Percentiles rank a stretch among this genome's conserved stretches.
Evolutionary conservation across 1,140 invertebrate species (phyloP).

Genomic region (Frieseomelitta varia): DNA sequence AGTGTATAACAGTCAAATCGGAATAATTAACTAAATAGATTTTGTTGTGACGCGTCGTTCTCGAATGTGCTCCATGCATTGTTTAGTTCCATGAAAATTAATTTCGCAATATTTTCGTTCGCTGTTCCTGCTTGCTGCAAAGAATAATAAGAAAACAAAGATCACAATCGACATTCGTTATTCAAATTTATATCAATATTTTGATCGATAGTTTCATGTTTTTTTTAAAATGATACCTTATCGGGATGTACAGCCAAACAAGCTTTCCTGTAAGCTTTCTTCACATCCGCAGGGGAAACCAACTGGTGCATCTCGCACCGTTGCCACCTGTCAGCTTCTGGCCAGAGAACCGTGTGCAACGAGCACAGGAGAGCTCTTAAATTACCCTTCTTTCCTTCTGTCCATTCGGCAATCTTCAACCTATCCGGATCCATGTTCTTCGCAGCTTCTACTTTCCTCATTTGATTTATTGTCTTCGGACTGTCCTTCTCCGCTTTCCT

Average conservation of each 20-base stretch:
- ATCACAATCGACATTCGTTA: neutral
- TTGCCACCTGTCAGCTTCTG: constrained; percentile 93
- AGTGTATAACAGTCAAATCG: constrained; percentile 67
- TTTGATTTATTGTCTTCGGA: constrained; percentile 95
- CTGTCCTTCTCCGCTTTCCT: constrained; percentile 88
- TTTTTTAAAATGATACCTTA: constrained; percentile 86
- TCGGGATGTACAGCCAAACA: constrained; percentile 99
- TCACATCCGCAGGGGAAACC: constrained; percentile 94
- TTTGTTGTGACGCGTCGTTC: constrained; percentile 92
- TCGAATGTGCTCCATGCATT: constrained; percentile 99
- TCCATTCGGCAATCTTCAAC: constrained; percentile 92
- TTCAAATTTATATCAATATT: neutral
- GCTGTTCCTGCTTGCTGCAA: constrained; percentile 92
- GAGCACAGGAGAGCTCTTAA: constrained; percentile 97
- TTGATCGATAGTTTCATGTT: neutral
- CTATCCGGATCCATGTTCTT: constrained; percentile 96
- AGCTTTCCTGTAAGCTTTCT: constrained; percentile 97
- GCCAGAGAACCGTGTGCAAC: constrained; percentile 96
- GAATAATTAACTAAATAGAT: constrained; percentile 87
- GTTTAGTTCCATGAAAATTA: constrained; percentile 99
- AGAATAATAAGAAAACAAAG: neutral
- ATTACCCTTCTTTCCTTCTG: constrained; percentile 97
- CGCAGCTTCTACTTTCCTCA: constrained; percentile 93
- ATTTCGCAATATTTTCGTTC: constrained; percentile 95
- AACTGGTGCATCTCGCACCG: constrained; percentile 97